Percentiles rank a stretch among this genome's conserved stretches.
Conservation (phyloP, 1,140 invertebrate species). For the Bombus waltoni region DNA sequence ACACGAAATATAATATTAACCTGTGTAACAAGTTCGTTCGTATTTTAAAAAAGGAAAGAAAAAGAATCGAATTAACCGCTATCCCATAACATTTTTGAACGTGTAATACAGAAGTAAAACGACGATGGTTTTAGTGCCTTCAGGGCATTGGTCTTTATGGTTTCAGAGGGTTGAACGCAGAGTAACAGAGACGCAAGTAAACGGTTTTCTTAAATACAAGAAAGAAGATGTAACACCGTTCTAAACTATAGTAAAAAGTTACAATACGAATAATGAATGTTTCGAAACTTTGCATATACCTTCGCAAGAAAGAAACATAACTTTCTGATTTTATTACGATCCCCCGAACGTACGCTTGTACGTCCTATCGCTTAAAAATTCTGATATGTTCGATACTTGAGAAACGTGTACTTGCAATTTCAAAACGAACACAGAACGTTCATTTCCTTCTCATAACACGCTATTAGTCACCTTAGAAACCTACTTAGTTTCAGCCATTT, state of each 20-base stretch:
- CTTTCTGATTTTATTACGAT: not conserved
- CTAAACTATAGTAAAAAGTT: slow-evolving; percentile 12
- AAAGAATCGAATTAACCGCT: too few relatives aligned
- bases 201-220: slow-evolving; percentile 16
- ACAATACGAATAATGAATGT: slow-evolving; percentile 35
- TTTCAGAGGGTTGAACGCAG: slow-evolving; percentile 15
- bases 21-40: too few relatives aligned
- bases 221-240: not conserved
- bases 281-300: slow-evolving; percentile 15
- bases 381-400: not conserved
- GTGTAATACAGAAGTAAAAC: slow-evolving; percentile 12
- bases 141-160: slow-evolving; percentile 14
- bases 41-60: too few relatives aligned
- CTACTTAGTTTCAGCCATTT: too few relatives aligned
- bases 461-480: too few relatives aligned
- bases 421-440: too few relatives aligned
- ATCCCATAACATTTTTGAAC: not conserved
- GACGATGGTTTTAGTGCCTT: not conserved
- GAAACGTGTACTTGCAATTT: too few relatives aligned
- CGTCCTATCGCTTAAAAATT: not conserved
- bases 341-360: not conserved
- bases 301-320: not conserved
- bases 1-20: too few relatives aligned
- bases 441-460: too few relatives aligned
- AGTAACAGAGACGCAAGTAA: slow-evolving; percentile 28